Base-by-base conservation (phyloP, 2,113 vertebrate genomes). In the Caranx melampygus region DNA sequence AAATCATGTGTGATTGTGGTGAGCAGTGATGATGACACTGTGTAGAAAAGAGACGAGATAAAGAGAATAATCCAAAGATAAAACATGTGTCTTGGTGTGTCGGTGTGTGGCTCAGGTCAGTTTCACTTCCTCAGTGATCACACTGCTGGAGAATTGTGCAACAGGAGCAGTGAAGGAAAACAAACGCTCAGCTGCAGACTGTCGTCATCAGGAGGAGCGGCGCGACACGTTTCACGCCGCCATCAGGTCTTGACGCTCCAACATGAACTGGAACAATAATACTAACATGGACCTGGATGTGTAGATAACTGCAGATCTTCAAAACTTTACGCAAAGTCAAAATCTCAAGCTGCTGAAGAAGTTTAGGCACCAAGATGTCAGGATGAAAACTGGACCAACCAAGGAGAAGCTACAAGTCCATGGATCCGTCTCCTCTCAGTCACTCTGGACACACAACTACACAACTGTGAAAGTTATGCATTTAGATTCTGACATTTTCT, bases 141-240 rank as follows among this genome's bases (percentile, higher is more conserved):
- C 11, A 21, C 69, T 51, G 69, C 37, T 70, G 18, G 35, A 64
- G 45, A 12, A 26, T 0, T 37, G 37, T 44, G 69, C 26, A 18
- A 77, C 54, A n/a, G 49, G 70, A 84, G 78, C 35, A 14, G 70
- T 51, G 75, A 54, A 69, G 33, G 45, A 63, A 80, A 76, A 82
- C 72, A 10, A 78, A 78, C 10, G 64, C 4, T 40, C 8, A 1
- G 58, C 55, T 15, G 6, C 5, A 26, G 35, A 21, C 7, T 6
- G 33, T 26, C 1, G 26, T 26, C 2, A 3, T 3, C 5, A 11
- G 49, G 20, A 34, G 9, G 33, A 14, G 11, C 2, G 16, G 31
- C 9, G 21, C 11, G 16, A 3, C 14, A 1, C 31, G 14, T 15
- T 42, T 16, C 11, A 7, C n/a, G 21, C 42, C 33, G 54, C 67